Evolutionary conservation across 2,888 invertebrate species (phyloP).

Genomic region (Chirona hameri): DNA sequence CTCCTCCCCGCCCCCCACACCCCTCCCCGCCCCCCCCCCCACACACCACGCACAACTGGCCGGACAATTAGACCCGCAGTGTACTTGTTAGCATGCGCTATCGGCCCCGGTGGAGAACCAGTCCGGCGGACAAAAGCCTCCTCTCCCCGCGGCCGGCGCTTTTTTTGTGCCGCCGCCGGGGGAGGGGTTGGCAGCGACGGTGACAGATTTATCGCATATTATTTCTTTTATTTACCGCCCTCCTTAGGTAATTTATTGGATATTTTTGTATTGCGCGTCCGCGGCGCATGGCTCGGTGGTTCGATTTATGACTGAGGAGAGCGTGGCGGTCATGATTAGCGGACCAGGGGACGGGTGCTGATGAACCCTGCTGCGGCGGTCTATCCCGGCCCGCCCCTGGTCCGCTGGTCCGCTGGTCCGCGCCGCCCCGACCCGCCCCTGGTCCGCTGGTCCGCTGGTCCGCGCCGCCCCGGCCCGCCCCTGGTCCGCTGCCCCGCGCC

Average conservation of each 20-base stretch:
- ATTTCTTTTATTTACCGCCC: conserved; percentile 26
- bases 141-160: background rate
- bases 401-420: background rate
- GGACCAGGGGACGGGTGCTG: background rate
- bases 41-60: too few species aligned
- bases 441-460: too few species aligned
- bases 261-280: conserved; percentile 7
- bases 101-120: background rate
- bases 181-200: background rate
- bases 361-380: background rate
- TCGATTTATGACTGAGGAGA: conserved; percentile 1
- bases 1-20: too few species aligned
- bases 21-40: too few species aligned
- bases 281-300: background rate
- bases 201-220: conserved; percentile 27
- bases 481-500: too few species aligned
- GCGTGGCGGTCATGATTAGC: background rate
- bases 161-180: background rate
- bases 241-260: conserved; percentile 25
- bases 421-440: too few species aligned
- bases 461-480: too few species aligned
- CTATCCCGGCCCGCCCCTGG: too few species aligned
- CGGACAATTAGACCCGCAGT: background rate
- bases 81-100: conserved; percentile 6
- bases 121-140: background rate